Base-by-base conservation (phyloP, 1,140 invertebrate genomes). In the Nymphalis io region DNA sequence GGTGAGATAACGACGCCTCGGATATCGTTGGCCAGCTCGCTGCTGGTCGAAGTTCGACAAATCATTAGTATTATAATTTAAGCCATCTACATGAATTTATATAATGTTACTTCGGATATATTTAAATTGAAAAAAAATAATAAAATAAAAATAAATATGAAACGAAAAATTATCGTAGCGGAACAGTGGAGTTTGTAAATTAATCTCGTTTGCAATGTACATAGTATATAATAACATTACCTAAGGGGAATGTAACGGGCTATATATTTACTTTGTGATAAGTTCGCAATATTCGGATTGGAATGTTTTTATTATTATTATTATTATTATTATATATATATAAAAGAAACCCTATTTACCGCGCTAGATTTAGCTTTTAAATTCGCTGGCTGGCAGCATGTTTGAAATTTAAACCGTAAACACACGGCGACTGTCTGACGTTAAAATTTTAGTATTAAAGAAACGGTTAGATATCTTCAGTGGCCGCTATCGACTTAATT, bases 81-180 rank as follows among this genome's bases (percentile, higher is more conserved):
- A 80, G 82, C 80, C 81, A 86, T 87, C 78, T 75, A 81, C 75
- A 88, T 87, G 82, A 89, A 87, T 89, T 87, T 89, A 87, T 84
- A 82, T 84, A 78, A 84, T 75, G 80, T 87, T 87, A 87, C 73
- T 78, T 79, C 75, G 80, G 72, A 86, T 76, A 82, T 88, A 86
- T 89, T 87, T 89, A n/a, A n/a, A n/a, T n/a, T n/a, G n/a, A n/a
- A n/a, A n/a, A n/a, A n/a, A n/a, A n/a, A n/a, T n/a, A 89, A 76
- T 74, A 64, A 62, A 74, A 75, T 44, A 44, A 46, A 21, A 60
- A 60, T 16, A 44, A 60, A 42, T 42, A 60, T 42, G 39, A 89
- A 88, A 89, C 88, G 83, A 89, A 85, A 89, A 89, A 89, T 88
- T 87, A 87, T 81, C 27, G 79, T 88, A 87, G 84, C 83, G 65